These are phyloP conservation scores for Karalla daura DNA, from an alignment of 2,797 vertebrate genomes.

Conservation along the genomic window DNA sequence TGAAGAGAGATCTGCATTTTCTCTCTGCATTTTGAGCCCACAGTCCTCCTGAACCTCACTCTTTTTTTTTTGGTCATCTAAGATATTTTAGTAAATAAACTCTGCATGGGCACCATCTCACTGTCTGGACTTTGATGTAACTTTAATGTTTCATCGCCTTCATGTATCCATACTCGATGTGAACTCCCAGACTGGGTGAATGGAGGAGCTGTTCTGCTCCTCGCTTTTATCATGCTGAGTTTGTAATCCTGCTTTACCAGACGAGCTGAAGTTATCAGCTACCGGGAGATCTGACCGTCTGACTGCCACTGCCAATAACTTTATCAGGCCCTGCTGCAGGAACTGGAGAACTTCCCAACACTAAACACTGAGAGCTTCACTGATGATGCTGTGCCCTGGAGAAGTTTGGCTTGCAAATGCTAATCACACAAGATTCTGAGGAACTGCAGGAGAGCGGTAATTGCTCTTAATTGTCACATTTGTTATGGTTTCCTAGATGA, in stretches of 20 bases:
- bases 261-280: slow-evolving; percentile 26
- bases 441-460: background rate
- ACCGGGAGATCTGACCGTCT: slow-evolving; percentile 39
- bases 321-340: slow-evolving; percentile 25
- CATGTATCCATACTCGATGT: too few relatives aligned
- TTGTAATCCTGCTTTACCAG: slow-evolving; percentile 32
- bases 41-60: too few relatives aligned
- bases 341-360: slow-evolving; percentile 35
- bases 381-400: slow-evolving; percentile 10
- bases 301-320: slow-evolving; percentile 30
- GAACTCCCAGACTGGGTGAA: too few relatives aligned
- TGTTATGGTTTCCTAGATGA: background rate
- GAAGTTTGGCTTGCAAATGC: slow-evolving; percentile 21
- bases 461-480: background rate
- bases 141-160: too few relatives aligned
- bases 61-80: too few relatives aligned
- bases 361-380: slow-evolving; percentile 20
- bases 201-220: slow-evolving; percentile 14
- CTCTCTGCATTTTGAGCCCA: too few relatives aligned
- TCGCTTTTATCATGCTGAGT: slow-evolving; percentile 33
- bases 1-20: too few relatives aligned
- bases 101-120: too few relatives aligned
- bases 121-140: too few relatives aligned
- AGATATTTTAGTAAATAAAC: too few relatives aligned
- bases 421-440: background rate